Base-by-base conservation (phyloP, 2,888 invertebrate species). In the Selenia dentaria region DNA sequence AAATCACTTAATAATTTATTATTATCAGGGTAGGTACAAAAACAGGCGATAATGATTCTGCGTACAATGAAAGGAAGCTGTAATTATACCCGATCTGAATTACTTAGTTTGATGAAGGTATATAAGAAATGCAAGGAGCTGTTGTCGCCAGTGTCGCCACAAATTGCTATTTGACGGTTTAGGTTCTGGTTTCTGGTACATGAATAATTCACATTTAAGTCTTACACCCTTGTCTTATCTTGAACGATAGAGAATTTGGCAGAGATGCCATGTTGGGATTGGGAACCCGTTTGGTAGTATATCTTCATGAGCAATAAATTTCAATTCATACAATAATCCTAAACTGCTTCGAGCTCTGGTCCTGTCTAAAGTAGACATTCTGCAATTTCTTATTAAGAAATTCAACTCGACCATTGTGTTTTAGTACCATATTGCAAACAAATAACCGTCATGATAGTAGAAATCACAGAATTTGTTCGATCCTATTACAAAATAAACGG, bases 121-220 rank as follows among this genome's bases (percentile, higher is more conserved):
- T 16, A 49, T 50, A 43, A 36, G 34, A 42, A n/a, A n/a, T n/a
- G n/a, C 16, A 16, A 16, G 62, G 57, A 65, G 61, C 62, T 62
- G 16, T 16, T 16, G 49, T 62, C n/a, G n/a, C n/a, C n/a, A n/a
- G n/a, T 65, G 64, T 64, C 64, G 58, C 66, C 62, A 66, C 65
- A 65, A 59, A 71, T 75, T 71, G 75, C 71, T 64, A 69, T 66
- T 67, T 71, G 72, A 68, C 67, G 73, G 63, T 67, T 69, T 62
- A 71, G 73, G 75, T 62, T 43, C 48, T 51, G 24, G 59, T 59
- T 61, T n/a, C n/a, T 51, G 20, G 59, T 59, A 61, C 70, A 85
- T 85, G 77, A 83, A 87, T 84, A 76, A 86, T 86, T 83, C 79
- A 84, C 64, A 54, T 60, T 61, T 58, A 57, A 66, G 63, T 66